Conservation (phyloP, 2,113 vertebrate species). For the Mungos mungo region DNA sequence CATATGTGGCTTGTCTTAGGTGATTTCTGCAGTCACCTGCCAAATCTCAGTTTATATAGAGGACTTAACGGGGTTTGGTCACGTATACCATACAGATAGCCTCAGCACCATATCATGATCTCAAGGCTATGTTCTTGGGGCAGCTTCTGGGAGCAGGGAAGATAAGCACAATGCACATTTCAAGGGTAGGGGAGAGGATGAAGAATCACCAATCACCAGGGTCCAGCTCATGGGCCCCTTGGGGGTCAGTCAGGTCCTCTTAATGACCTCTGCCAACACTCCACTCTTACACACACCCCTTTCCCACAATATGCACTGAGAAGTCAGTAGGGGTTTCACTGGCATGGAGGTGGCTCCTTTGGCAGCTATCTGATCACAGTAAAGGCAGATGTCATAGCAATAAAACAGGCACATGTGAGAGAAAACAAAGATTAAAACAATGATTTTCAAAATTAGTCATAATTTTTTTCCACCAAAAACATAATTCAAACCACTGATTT, state of each 20-base stretch:
- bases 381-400: neutral
- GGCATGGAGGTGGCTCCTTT: neutral
- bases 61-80: neutral
- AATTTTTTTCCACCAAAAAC: neutral
- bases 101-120: neutral
- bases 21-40: neutral
- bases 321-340: neutral
- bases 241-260: neutral
- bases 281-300: neutral
- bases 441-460: neutral
- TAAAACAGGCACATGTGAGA: neutral
- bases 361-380: neutral
- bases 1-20: neutral
- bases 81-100: neutral
- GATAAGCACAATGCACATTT: neutral
- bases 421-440: neutral
- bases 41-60: neutral
- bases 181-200: neutral
- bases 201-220: neutral
- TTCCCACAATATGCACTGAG: neutral
- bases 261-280: neutral
- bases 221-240: neutral
- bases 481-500: neutral
- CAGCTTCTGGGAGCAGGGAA: neutral
- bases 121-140: neutral